A percentile compares a stretch with the other conserved stretches of the same genome.
Evolutionary conservation across 2,888 invertebrate species (phyloP).

Genomic region (Sminthurides aquaticus): DNA sequence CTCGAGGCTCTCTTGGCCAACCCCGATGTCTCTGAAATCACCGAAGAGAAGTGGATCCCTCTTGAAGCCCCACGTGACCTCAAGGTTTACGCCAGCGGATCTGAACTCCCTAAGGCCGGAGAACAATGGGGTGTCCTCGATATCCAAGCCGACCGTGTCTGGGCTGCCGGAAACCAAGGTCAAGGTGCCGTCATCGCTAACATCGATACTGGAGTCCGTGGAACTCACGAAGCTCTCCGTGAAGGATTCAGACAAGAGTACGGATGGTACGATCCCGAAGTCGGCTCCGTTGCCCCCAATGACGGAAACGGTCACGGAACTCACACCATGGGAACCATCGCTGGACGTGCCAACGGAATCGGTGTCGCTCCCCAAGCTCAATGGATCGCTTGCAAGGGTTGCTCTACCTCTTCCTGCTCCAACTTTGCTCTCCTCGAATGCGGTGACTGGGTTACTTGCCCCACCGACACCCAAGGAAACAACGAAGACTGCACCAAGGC

Average conservation of each 20-base stretch:
- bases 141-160: not conserved
- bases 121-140: constrained; percentile 10
- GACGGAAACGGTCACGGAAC: too few relatives aligned
- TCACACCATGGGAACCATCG: constrained; percentile 16
- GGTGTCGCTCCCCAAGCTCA: constrained; percentile 18
- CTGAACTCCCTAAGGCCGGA: not conserved
- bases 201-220: constrained; percentile 16
- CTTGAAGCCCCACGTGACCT: not conserved
- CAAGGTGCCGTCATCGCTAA: constrained; percentile 1
- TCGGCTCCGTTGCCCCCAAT: not conserved
- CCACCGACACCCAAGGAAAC: too few relatives aligned
- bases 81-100: not conserved
- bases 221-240: constrained; percentile 13
- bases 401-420: constrained; percentile 7
- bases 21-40: not conserved
- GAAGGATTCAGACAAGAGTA: not conserved
- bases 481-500: too few relatives aligned
- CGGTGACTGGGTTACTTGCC: too few relatives aligned
- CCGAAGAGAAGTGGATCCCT: not conserved
- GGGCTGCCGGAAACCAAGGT: not conserved
- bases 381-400: constrained; percentile 20
- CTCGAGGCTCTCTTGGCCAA: not conserved
- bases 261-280: constrained; percentile 19
- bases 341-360: constrained; percentile 9
- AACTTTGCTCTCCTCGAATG: constrained; percentile 1